Evolutionary conservation across 2,888 invertebrate genomes (phyloP), one percentile per base, ranked within the genome.

Genomic region (Lasioglossum figueresi): DNA sequence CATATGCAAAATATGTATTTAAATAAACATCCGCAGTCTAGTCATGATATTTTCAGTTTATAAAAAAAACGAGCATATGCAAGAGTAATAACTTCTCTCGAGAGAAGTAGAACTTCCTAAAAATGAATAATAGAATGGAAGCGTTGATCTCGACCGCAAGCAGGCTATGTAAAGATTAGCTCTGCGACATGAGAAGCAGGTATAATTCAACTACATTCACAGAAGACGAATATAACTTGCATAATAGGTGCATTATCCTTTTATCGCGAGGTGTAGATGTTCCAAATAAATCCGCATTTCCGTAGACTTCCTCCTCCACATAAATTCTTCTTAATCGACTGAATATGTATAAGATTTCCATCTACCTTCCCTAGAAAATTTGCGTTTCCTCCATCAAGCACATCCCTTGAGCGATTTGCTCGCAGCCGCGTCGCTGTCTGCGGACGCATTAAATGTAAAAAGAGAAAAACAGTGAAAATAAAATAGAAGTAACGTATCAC

Each of bases 381-480:
- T 71, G 66, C 66, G n/a, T 68, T 73, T 34, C 19, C 45, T 16
- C 23, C 34, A 31, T 23, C 37, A 52, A 83, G 63, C 31, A 40
- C 73, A 70, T 76, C 48, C 16, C 12, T 12, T 4, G 0, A 31
- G 56, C 34, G 34, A 56, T 84, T 83, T 52, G 34, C 84, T 74
- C 40, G 23, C 56, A 66, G n/a, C 74, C 68, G 23, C 34, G 19
- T n/a, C 23, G 14, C 37, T 68, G 4, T 10, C 16, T 8, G 19
- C 16, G 14, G 16, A n/a, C 45, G 45, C 19, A 27, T 63, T 72
- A 73, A 52, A 52, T 23, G n/a, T 40, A 31, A 31, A 19, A 8
- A 6, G 6, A 45, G 16, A 14, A 74, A 16, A 12, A 68, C 56
- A 23, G 8, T 2, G 10, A 6, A 23, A 23, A 19, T 16, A 16